phyloP scores from a whole-genome alignment of 2,888 invertebrate genomes.

The Antheraea yamamai region DNA sequence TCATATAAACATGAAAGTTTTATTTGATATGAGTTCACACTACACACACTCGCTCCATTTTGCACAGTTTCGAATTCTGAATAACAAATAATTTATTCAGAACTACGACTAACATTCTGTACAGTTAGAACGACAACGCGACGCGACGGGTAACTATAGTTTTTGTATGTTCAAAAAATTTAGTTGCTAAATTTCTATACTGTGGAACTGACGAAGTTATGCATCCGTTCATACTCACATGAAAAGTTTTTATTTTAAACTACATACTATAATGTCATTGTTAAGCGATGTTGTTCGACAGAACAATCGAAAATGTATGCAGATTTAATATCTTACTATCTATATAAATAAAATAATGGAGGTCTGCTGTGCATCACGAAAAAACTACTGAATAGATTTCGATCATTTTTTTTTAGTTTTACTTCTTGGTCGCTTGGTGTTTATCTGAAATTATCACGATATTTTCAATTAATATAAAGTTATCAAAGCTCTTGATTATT shows the following conservation, averaged over 20 bases:
- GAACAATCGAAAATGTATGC: background rate
- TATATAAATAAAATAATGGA: too few relatives aligned
- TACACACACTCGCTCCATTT: conserved; percentile 28
- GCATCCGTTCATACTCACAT: background rate
- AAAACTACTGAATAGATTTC: too few relatives aligned
- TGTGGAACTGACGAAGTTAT: conserved; percentile 10
- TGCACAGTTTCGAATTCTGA: conserved; percentile 31
- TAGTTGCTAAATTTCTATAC: conserved; percentile 18
- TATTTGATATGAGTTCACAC: conserved; percentile 25
- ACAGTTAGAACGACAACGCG: conserved; percentile 26
- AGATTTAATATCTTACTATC: background rate
- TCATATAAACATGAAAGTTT: background rate
- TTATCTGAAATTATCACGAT: too few relatives aligned
- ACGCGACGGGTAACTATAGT: conserved; percentile 23
- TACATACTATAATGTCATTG: background rate
- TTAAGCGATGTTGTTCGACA: background rate
- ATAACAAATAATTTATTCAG: conserved; percentile 43
- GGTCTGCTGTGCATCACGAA: too few relatives aligned
- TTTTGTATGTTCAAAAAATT: conserved; percentile 29
- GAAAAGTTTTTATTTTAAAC: background rate
- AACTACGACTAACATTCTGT: conserved; percentile 33
- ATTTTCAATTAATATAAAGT: too few relatives aligned
- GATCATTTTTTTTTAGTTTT: too few relatives aligned
- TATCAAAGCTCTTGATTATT: too few relatives aligned
- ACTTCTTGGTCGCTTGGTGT: too few relatives aligned